Evolutionary conservation across 2,113 vertebrate genomes (phyloP), one percentile per base, ranked within the genome.

Genomic region (Tautogolabrus adspersus): DNA sequence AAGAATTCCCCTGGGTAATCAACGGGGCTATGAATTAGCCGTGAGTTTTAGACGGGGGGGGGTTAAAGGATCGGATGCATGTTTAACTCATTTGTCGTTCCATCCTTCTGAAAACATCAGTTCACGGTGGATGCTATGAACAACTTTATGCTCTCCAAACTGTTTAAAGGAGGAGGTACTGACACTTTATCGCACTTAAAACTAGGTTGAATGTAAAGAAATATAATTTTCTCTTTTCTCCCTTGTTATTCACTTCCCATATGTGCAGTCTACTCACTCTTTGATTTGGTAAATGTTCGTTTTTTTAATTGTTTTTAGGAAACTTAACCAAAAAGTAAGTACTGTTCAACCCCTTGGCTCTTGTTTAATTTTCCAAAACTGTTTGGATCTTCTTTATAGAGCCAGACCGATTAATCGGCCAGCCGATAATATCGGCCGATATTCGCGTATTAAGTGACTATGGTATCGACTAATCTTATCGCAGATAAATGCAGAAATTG

Each of bases 1-100:
- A 93, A 93, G 85, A 93, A 92, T 89, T 84, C 92, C 92, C 89
- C 59, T 73, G 91, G 91, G 93, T 93, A 94, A 93, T 93, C 91
- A 93, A 90, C 81, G 71, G 82, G 86, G 85, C 89, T 91, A 91
- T 93, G 92, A 94, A 94, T 93, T 93, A 94, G 90, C 90, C 68
- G 74, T 64, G 85, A 89, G 86, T 92, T 91, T 90, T 89, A 88
- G 84, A 84, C 79, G 75, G 79, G 73, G 78, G 73, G 78, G 79
- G 69, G 71, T 81, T 78, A 76, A 85, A 83, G 85, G 67, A 80
- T 78, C 52, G 63, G 75, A 79, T 77, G 79, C 73, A 70, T 75
- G 81, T 91, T 91, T 91, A 86, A 89, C 91, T 85, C 87, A 89
- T 91, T 90, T 92, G 88, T 88, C 61, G 79, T 89, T 83, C 78